Evolutionary conservation across 2,113 vertebrate species (phyloP).

Genomic region (Galemys pyrenaicus): DNA sequence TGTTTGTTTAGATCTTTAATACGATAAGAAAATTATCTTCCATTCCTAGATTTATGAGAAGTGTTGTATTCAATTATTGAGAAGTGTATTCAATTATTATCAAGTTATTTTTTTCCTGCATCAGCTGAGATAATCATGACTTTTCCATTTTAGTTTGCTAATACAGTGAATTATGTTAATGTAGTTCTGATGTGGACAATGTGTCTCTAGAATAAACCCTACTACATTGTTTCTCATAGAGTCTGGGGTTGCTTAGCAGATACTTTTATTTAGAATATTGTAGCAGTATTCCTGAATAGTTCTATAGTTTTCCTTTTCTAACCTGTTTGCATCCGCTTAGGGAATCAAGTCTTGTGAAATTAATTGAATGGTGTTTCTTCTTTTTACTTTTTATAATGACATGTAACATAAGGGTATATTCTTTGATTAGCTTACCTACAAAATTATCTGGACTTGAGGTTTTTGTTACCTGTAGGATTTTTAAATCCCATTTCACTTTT

Average conservation of each 20-base stretch:
- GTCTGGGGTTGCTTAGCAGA: background rate
- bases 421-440: background rate
- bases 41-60: background rate
- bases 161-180: background rate
- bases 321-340: background rate
- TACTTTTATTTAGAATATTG: background rate
- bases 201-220: background rate
- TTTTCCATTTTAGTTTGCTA: background rate
- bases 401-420: background rate
- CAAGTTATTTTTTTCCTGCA: background rate
- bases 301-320: background rate
- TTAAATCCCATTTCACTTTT: constrained; percentile 25
- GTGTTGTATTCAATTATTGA: too few relatives aligned
- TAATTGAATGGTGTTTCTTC: background rate
- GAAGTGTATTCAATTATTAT: background rate
- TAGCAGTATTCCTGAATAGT: background rate
- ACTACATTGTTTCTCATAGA: constrained; percentile 15
- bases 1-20: constrained; percentile 14
- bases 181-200: constrained; percentile 9
- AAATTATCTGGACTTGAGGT: background rate
- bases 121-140: background rate
- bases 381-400: background rate
- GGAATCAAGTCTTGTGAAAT: background rate
- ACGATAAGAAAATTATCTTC: background rate
- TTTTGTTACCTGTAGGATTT: background rate